Evolutionary conservation across 2,888 invertebrate genomes (phyloP).

Genomic region (Cheilosia scutellata): DNA sequence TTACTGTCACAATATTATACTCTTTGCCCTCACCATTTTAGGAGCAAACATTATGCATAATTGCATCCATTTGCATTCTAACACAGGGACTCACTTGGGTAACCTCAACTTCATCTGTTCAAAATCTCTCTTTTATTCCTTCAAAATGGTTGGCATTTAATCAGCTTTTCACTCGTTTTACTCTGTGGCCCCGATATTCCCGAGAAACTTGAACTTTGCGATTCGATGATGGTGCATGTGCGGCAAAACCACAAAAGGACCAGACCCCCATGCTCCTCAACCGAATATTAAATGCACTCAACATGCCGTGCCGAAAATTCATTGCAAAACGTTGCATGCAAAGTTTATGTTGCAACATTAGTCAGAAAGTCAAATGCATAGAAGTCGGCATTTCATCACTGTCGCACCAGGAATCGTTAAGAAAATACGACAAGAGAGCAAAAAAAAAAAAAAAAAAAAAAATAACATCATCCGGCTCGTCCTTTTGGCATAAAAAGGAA

Average conservation of each 20-base stretch:
- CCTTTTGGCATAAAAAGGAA: constrained; percentile 14
- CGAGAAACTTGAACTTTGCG: constrained; percentile 59
- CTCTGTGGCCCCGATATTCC: background rate
- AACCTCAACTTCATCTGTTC: constrained; percentile 73
- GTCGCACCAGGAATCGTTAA: constrained; percentile 65
- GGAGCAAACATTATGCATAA: constrained; percentile 69
- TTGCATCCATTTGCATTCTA: constrained; percentile 65
- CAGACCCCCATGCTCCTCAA: background rate
- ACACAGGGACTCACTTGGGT: constrained; percentile 35
- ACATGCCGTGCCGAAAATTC: constrained; percentile 60
- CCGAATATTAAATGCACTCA: constrained; percentile 67
- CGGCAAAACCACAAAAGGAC: constrained; percentile 54
- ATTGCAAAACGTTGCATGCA: constrained; percentile 68
- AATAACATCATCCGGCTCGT: constrained; percentile 27
- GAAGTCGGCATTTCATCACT: constrained; percentile 74
- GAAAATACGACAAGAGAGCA: background rate
- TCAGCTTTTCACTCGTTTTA: constrained; percentile 58
- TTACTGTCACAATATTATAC: constrained; percentile 63
- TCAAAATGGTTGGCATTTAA: constrained; percentile 73
- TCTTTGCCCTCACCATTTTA: constrained; percentile 32
- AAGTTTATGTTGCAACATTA: constrained; percentile 75
- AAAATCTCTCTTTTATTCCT: constrained; percentile 72
- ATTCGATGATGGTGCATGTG: constrained; percentile 55
- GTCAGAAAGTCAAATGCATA: constrained; percentile 75
- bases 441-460: background rate